A percentile compares a stretch with the other conserved stretches of the same genome.
Conservation (phyloP, 2,888 invertebrate species). For the Heliconius aoede region DNA sequence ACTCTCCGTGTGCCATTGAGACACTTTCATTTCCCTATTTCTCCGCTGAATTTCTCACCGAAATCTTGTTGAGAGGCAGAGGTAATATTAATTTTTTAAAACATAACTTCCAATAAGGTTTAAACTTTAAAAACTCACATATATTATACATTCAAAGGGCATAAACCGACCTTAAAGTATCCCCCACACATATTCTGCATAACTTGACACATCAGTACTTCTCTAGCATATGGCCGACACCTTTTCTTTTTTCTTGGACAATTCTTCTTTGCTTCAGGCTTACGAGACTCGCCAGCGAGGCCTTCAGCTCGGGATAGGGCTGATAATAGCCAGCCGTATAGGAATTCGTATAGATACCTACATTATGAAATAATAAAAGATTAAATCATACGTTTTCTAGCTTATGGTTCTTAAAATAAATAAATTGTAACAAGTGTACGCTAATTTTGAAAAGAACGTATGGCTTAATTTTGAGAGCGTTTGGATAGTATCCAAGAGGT, state of each 20-base stretch:
- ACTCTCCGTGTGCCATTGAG: background rate
- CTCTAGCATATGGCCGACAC: conserved; percentile 90
- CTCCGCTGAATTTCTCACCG: too few relatives aligned
- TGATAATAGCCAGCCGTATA: conserved; percentile 97
- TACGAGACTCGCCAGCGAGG: conserved; percentile 86
- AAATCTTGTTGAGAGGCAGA: too few relatives aligned
- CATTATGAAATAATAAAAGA: background rate
- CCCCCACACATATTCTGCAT: conserved; percentile 97
- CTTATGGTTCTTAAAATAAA: too few relatives aligned
- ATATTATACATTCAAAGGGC: background rate
- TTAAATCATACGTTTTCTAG: too few relatives aligned
- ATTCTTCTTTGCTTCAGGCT: conserved; percentile 62
- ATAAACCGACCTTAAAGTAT: conserved; percentile 90
- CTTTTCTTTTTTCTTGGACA: conserved; percentile 85
- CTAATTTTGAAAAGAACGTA: too few relatives aligned
- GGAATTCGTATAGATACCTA: conserved; percentile 96
- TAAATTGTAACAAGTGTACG: too few relatives aligned
- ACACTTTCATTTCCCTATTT: background rate
- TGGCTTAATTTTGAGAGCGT: too few relatives aligned
- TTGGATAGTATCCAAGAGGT: too few relatives aligned
- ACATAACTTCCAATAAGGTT: too few relatives aligned
- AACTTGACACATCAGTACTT: conserved; percentile 95
- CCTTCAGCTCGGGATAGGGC: conserved; percentile 95
- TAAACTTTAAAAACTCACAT: background rate
- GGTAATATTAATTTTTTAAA: too few relatives aligned